These are phyloP conservation scores for Scophthalmus maximus DNA, from an alignment of 2,113 vertebrate genomes.

Conservation along the genomic window DNA sequence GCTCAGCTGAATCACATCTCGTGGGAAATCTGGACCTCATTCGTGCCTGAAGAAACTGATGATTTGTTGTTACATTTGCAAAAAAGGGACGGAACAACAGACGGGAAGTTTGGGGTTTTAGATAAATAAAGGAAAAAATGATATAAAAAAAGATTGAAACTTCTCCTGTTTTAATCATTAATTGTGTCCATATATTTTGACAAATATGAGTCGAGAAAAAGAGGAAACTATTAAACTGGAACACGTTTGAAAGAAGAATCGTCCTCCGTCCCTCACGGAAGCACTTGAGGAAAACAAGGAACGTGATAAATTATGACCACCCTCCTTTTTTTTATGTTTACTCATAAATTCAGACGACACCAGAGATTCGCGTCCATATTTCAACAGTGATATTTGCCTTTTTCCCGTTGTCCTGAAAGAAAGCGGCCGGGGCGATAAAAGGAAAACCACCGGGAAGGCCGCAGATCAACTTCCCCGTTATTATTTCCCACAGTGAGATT, in stretches of 20 bases:
- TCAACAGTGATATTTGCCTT: conserved; percentile 1
- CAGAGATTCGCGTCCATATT: conserved; percentile 54
- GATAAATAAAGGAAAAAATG: not conserved
- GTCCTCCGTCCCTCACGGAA: not conserved
- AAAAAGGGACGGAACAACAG: no score
- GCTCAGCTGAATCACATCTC: conserved; percentile 28
- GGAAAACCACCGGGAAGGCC: no score
- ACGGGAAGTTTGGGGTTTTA: not conserved
- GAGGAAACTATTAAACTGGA: conserved; percentile 31
- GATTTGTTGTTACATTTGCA: not conserved
- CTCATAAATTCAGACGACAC: conserved; percentile 46
- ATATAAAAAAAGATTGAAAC: no score
- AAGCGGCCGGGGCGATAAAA: no score
- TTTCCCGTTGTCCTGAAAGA: no score
- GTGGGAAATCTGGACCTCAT: conserved; percentile 24
- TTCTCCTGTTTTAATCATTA: no score
- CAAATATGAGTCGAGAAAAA: conserved; percentile 6
- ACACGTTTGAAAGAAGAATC: not conserved
- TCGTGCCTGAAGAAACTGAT: not conserved
- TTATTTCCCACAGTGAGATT: conserved; percentile 20
- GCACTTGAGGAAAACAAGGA: conserved; percentile 28
- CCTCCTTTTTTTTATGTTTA: conserved; percentile 48
- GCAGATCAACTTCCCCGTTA: conserved; percentile 38
- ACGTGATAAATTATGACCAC: conserved; percentile 52
- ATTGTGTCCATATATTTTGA: conserved; percentile 18